A percentile compares a stretch with the other conserved stretches of the same genome.
Evolutionary conservation across 1,140 invertebrate species (phyloP).

Genomic region (Tenebrio molitor): DNA sequence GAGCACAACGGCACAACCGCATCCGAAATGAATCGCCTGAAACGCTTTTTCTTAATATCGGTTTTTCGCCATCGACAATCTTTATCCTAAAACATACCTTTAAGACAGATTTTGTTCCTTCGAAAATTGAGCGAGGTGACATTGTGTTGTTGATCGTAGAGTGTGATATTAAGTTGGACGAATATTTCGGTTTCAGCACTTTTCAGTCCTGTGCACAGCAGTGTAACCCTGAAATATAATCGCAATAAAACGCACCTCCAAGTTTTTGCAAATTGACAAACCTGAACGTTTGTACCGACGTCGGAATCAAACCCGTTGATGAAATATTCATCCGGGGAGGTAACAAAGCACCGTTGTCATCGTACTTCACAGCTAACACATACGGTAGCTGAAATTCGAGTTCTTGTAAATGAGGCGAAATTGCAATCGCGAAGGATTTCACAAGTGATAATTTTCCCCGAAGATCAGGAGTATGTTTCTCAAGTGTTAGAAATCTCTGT

Average conservation of each 20-base stretch:
- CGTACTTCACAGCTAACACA: slow-evolving; percentile 82
- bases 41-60: too few relatives aligned
- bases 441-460: too few relatives aligned
- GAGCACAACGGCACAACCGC: too few relatives aligned
- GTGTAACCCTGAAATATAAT: slow-evolving; percentile 73
- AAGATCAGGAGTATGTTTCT: too few relatives aligned
- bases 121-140: slow-evolving; percentile 84
- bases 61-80: too few relatives aligned
- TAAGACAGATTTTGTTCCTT: slow-evolving; percentile 89
- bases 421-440: too few relatives aligned
- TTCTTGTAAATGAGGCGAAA: slow-evolving; percentile 52
- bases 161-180: slow-evolving; percentile 82
- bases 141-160: slow-evolving; percentile 75
- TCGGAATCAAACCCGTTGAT: slow-evolving; percentile 80
- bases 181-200: slow-evolving; percentile 83
- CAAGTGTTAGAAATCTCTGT: too few relatives aligned
- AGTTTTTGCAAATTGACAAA: slow-evolving; percentile 61
- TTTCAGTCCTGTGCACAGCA: slow-evolving; percentile 82
- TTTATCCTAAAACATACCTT: slow-evolving; percentile 81
- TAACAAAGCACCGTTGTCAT: slow-evolving; percentile 79
- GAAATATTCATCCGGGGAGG: slow-evolving; percentile 86
- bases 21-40: too few relatives aligned
- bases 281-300: slow-evolving; percentile 80
- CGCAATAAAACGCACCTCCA: neutral
- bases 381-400: slow-evolving; percentile 77